These are phyloP conservation scores for Phyllotreta striolata DNA, from an alignment of 2,888 invertebrate species.

Conservation along the genomic window DNA sequence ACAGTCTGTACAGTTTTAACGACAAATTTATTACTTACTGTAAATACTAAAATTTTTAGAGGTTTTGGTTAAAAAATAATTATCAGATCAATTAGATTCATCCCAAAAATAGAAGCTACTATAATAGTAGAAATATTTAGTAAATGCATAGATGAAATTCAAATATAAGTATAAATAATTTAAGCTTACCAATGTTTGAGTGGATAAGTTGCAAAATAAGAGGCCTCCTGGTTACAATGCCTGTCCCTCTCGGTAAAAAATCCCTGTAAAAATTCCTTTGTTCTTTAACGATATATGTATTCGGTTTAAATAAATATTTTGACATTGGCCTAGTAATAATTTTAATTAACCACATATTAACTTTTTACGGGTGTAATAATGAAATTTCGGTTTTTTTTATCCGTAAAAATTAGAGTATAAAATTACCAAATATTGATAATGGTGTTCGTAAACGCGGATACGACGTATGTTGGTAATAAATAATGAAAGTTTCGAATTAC, in stretches of 20 bases:
- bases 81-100: too few species aligned
- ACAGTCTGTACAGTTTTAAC: too few species aligned
- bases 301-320: conserved; percentile 4
- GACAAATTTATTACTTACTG: too few species aligned
- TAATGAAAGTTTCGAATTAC: too few species aligned
- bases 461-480: too few species aligned
- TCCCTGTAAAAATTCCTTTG: conserved; percentile 72
- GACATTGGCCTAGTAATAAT: not conserved
- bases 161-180: not conserved
- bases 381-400: not conserved
- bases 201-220: conserved; percentile 91
- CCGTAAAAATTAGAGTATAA: not conserved
- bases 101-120: too few species aligned
- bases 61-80: too few species aligned
- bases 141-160: too few species aligned
- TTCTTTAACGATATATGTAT: not conserved
- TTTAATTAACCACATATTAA: not conserved
- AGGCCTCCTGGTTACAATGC: conserved; percentile 96
- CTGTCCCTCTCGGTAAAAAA: conserved; percentile 93
- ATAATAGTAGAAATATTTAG: too few species aligned
- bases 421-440: conserved; percentile 1
- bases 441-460: too few species aligned
- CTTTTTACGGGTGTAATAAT: not conserved
- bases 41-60: too few species aligned
- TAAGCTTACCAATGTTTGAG: conserved; percentile 74